Percentiles rank a stretch among this genome's conserved stretches.
phyloP scores from a whole-genome alignment of 2,113 vertebrate species.

The Haemorhous mexicanus region DNA sequence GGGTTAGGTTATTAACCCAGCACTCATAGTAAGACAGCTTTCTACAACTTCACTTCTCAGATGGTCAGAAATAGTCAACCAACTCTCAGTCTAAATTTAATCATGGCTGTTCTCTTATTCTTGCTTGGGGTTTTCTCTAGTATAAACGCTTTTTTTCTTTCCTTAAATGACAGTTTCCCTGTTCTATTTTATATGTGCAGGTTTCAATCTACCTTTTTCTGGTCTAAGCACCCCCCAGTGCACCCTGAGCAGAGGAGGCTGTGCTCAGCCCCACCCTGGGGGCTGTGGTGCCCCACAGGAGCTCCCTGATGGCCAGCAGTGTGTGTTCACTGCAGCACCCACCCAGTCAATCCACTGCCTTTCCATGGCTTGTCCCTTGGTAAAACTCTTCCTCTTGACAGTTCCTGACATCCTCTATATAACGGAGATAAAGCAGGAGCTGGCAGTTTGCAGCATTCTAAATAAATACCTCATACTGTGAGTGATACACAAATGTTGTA shows the following conservation, averaged over 20 bases:
- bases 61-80: background rate
- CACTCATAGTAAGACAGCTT: background rate
- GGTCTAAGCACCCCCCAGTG: fast-evolving
- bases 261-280: background rate
- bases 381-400: slow-evolving; percentile 15
- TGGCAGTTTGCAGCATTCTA: slow-evolving; percentile 46
- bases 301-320: background rate
- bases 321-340: fast-evolving
- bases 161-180: background rate
- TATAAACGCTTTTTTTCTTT: background rate
- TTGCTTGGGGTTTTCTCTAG: background rate
- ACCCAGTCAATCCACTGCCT: background rate
- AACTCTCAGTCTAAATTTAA: background rate
- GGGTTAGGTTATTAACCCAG: background rate
- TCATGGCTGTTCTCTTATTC: background rate
- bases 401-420: background rate
- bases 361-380: background rate
- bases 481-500: slow-evolving; percentile 43
- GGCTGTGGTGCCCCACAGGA: background rate
- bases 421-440: background rate
- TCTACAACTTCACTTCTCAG: background rate
- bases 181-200: background rate
- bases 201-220: background rate
- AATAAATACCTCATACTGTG: slow-evolving; percentile 45
- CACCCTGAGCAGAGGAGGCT: background rate